Evolutionary conservation across 2,797 vertebrate species (phyloP).

Genomic region (Acanthornis magna): DNA sequence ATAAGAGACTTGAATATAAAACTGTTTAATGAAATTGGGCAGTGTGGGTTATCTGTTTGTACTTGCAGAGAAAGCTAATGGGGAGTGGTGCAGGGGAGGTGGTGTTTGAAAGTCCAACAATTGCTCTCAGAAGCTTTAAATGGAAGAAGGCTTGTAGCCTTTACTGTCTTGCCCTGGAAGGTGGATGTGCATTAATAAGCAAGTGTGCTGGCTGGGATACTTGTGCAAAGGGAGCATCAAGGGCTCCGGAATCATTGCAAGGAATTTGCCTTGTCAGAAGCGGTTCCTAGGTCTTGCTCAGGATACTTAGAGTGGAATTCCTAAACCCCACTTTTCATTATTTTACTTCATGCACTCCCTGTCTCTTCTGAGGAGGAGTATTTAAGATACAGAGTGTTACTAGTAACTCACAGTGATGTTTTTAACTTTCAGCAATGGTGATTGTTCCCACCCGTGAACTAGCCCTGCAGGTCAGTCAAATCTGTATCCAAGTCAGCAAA

Average conservation of each 20-base stretch:
- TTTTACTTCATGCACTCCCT: neutral
- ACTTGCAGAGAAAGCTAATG: neutral
- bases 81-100: neutral
- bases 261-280: neutral
- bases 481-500: conserved; percentile 99
- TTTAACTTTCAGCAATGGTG: conserved; percentile 85
- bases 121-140: neutral
- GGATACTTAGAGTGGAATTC: neutral
- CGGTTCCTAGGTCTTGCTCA: neutral
- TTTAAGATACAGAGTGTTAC: neutral
- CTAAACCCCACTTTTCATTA: neutral
- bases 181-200: neutral
- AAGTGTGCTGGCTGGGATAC: fast-evolving
- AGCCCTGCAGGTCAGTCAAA: conserved; percentile 99
- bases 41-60: neutral
- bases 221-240: fast-evolving
- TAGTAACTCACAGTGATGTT: neutral
- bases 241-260: neutral
- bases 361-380: neutral
- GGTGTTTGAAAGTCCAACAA: neutral
- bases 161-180: neutral
- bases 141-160: neutral
- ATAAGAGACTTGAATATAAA: neutral
- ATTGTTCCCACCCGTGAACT: conserved; percentile 98
- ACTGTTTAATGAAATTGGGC: too few relatives aligned